Evolutionary conservation across 2,888 invertebrate genomes (phyloP).

Genomic region (Diadegma fenestrale): DNA sequence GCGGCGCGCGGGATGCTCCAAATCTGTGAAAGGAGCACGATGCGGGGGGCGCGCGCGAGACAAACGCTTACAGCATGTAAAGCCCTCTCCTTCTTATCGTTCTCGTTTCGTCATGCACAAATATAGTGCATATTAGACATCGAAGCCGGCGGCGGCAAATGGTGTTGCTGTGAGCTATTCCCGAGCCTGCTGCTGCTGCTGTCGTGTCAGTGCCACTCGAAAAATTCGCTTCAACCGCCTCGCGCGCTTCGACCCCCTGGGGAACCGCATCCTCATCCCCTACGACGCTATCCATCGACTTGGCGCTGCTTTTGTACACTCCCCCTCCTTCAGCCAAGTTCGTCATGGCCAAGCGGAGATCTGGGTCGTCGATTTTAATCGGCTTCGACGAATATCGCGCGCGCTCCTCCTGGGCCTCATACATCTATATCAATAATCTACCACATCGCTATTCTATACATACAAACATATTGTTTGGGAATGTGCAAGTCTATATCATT

Average conservation of each 20-base stretch:
- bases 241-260: conserved; percentile 75
- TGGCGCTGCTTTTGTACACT: conserved; percentile 40
- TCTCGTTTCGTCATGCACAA: conserved; percentile 5
- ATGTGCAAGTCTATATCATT: background rate
- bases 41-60: background rate
- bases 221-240: conserved; percentile 75
- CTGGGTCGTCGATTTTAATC: conserved; percentile 84
- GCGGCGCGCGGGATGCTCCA: conserved; percentile 28
- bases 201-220: conserved; percentile 78
- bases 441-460: background rate
- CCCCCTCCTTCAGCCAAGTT: background rate
- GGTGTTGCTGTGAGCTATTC: conserved; percentile 47
- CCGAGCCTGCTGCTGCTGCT: too few relatives aligned
- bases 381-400: conserved; percentile 73
- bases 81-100: background rate
- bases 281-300: conserved; percentile 76
- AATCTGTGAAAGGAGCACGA: conserved; percentile 26
- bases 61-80: conserved; percentile 19
- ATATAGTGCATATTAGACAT: background rate
- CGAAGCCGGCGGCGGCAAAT: background rate
- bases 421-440: conserved; percentile 24
- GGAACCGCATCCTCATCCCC: conserved; percentile 70
- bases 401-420: conserved; percentile 57
- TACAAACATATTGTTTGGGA: background rate
- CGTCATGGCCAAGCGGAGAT: conserved; percentile 76